Evolutionary conservation across 2,888 invertebrate genomes (phyloP).

Genomic region (Lysandra coridon): DNA sequence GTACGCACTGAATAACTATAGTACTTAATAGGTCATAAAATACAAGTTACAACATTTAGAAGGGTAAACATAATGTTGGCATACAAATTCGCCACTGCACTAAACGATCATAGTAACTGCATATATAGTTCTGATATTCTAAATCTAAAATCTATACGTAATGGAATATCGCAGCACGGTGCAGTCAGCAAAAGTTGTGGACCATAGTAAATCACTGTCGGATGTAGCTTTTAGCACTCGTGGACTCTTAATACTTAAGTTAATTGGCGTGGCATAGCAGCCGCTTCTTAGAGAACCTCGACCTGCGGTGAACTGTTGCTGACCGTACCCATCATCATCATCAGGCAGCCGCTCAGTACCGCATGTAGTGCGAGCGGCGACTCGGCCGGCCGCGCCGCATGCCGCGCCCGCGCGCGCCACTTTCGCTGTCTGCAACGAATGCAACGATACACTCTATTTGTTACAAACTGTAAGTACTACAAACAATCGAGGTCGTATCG

Average conservation of each 20-base stretch:
- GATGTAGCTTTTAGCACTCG: background rate
- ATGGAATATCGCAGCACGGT: constrained; percentile 24
- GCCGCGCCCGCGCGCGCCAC: constrained; percentile 68
- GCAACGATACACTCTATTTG: constrained; percentile 37
- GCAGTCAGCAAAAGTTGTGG: constrained; percentile 8
- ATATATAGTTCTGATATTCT: constrained; percentile 19
- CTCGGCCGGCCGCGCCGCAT: constrained; percentile 66
- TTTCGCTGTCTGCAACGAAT: constrained; percentile 65
- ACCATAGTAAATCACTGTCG: background rate
- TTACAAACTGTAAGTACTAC: constrained; percentile 36
- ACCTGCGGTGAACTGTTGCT: background rate
- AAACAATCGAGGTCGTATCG: background rate
- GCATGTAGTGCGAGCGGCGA: constrained; percentile 64
- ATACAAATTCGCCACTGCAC: background rate
- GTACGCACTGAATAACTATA: background rate
- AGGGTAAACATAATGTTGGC: background rate
- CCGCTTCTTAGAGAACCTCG: constrained; percentile 3
- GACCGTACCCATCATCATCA: background rate
- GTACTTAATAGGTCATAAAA: background rate
- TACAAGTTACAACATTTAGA: constrained; percentile 15
- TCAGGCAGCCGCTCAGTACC: constrained; percentile 51
- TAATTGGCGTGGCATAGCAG: background rate
- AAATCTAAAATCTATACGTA: constrained; percentile 24
- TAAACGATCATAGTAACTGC: background rate
- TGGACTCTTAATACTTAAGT: background rate